A percentile compares a stretch with the other conserved stretches of the same genome.
phyloP scores from a whole-genome alignment of 2,113 vertebrate genomes.

The Fukomys damarensis region DNA sequence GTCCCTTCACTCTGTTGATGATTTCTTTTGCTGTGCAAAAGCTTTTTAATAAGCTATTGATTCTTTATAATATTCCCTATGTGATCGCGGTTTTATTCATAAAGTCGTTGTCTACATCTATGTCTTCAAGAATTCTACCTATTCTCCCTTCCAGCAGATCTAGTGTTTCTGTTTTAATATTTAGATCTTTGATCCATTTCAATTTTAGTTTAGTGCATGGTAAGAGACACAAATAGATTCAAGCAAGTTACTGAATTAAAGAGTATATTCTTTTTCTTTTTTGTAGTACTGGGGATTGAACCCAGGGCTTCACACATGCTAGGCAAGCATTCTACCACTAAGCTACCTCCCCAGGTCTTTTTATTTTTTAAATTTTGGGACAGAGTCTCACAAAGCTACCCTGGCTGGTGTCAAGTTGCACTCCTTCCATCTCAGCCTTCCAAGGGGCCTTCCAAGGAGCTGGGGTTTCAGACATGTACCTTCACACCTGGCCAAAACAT shows the following conservation, averaged over 20 bases:
- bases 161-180: too few relatives aligned
- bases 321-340: not conserved
- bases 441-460: not conserved
- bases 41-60: too few relatives aligned
- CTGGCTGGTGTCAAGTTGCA: not conserved
- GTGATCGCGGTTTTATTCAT: too few relatives aligned
- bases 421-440: not conserved
- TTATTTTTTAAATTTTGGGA: not conserved
- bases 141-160: too few relatives aligned
- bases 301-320: not conserved
- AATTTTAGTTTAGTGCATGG: too few relatives aligned
- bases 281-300: not conserved
- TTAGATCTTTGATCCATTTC: too few relatives aligned
- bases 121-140: too few relatives aligned
- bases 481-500: not conserved
- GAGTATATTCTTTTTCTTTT: not conserved
- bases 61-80: too few relatives aligned
- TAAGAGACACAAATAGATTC: not conserved
- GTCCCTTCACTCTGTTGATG: too few relatives aligned
- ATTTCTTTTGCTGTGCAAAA: too few relatives aligned
- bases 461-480: not conserved
- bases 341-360: not conserved
- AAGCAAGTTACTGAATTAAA: constrained; percentile 35
- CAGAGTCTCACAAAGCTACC: not conserved
- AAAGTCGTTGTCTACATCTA: too few relatives aligned